A percentile compares a stretch with the other conserved stretches of the same genome.
phyloP scores from a whole-genome alignment of 2,888 invertebrate genomes.

The Resseliella maxima region DNA sequence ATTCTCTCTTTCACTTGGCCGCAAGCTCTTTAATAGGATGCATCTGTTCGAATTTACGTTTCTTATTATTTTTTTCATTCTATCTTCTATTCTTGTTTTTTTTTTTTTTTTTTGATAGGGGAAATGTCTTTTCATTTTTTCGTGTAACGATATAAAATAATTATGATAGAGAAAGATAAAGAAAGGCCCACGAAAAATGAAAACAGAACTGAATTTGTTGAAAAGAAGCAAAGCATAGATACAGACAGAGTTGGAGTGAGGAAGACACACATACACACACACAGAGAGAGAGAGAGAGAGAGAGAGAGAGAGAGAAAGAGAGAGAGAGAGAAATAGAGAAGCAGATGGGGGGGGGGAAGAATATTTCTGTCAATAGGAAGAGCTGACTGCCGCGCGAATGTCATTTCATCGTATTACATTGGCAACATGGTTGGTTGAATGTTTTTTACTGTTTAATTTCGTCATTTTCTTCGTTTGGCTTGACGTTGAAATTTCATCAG shows the following conservation, averaged over 20 bases:
- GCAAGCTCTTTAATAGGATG: background rate
- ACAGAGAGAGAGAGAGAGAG: no score
- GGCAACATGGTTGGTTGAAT: background rate
- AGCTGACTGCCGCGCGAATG: background rate
- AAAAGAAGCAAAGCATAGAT: no score
- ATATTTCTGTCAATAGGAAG: no score
- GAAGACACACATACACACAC: no score
- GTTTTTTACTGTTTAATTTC: background rate
- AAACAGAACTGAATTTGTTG: background rate
- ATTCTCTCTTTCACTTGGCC: background rate
- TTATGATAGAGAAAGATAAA: no score
- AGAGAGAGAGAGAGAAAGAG: background rate
- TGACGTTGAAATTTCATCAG: background rate
- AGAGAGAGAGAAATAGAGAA: no score
- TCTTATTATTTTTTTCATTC: background rate
- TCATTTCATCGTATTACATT: conserved; percentile 20
- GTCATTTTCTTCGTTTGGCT: background rate
- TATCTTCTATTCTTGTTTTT: background rate
- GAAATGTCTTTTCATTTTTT: no score
- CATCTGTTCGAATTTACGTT: conserved; percentile 17
- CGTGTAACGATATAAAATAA: background rate
- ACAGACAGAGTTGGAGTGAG: no score
- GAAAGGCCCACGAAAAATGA: no score
- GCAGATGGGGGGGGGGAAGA: no score
- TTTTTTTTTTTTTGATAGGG: no score